These are phyloP conservation scores for Acipenser transmontanus DNA, from an alignment of 2,797 vertebrate genomes.

Conservation along the genomic window DNA sequence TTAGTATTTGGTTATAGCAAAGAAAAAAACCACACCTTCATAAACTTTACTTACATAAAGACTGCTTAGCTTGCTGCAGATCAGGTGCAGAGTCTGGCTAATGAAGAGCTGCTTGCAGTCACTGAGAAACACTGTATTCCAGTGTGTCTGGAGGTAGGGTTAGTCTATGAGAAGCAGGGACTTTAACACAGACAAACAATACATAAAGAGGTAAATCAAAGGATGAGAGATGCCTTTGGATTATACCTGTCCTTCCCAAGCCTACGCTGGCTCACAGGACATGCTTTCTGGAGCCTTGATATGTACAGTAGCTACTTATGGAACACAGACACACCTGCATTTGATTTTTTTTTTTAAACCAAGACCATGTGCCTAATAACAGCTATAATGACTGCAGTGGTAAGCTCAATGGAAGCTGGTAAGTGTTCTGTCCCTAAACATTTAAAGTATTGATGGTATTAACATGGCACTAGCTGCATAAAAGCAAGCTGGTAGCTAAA, in stretches of 20 bases:
- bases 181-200: background rate
- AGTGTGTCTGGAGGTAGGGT: background rate
- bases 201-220: background rate
- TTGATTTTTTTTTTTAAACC: too few relatives aligned
- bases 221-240: background rate
- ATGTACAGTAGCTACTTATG: too few relatives aligned
- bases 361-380: too few relatives aligned
- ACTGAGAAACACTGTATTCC: background rate
- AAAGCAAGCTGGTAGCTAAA: too few relatives aligned
- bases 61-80: background rate
- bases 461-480: too few relatives aligned
- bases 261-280: background rate
- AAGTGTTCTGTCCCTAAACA: too few relatives aligned
- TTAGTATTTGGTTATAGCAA: too few relatives aligned
- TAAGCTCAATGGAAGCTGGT: too few relatives aligned
- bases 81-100: background rate
- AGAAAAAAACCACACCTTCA: background rate
- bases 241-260: background rate
- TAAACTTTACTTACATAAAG: background rate
- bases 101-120: background rate
- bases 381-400: too few relatives aligned
- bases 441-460: too few relatives aligned
- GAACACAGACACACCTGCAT: too few relatives aligned
- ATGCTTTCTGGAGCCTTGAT: too few relatives aligned
- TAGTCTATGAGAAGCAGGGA: background rate